Evolutionary conservation across 64 coral and sea anemone genomes (phyloP).

Genomic region (Actinia equina): DNA sequence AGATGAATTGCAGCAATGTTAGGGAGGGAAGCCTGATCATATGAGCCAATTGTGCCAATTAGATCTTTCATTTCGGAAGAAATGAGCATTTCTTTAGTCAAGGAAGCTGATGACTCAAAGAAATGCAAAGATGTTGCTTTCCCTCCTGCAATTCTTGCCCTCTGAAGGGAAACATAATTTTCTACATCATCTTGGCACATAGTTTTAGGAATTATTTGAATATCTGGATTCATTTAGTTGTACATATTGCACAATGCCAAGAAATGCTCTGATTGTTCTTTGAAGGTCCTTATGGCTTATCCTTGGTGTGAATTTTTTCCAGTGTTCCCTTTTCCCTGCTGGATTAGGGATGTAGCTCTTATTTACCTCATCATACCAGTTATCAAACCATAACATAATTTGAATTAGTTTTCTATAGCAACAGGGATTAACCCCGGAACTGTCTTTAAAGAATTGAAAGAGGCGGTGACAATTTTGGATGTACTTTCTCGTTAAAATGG

Average conservation of each 20-base stretch:
- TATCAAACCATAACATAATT: constrained; percentile 37
- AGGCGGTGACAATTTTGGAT: constrained; percentile 3
- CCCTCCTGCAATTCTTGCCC: constrained; percentile 36
- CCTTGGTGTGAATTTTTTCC: constrained; percentile 40
- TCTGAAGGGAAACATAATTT: constrained; percentile 45
- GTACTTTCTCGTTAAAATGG: constrained; percentile 8
- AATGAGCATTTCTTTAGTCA: constrained; percentile 28
- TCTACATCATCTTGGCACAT: constrained; percentile 69
- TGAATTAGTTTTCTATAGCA: constrained; percentile 27
- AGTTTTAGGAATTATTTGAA: constrained; percentile 45
- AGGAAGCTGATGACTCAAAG: constrained; percentile 26
- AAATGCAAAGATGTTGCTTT: constrained; percentile 47
- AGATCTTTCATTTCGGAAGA: constrained; percentile 37
- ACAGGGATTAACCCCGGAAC: background rate
- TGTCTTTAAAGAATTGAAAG: constrained; percentile 51
- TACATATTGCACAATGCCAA: constrained; percentile 41
- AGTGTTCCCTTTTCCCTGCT: background rate
- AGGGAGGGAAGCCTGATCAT: constrained; percentile 7
- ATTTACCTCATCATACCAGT: constrained; percentile 26
- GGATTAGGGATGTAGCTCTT: background rate
- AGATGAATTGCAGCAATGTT: too few relatives aligned
- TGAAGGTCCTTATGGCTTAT: constrained; percentile 30
- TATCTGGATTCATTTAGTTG: constrained; percentile 26
- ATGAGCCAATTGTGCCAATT: constrained; percentile 27
- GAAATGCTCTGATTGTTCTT: constrained; percentile 41